These are phyloP conservation scores for Etheostoma cragini DNA, from an alignment of 2,113 vertebrate species.

Conservation along the genomic window DNA sequence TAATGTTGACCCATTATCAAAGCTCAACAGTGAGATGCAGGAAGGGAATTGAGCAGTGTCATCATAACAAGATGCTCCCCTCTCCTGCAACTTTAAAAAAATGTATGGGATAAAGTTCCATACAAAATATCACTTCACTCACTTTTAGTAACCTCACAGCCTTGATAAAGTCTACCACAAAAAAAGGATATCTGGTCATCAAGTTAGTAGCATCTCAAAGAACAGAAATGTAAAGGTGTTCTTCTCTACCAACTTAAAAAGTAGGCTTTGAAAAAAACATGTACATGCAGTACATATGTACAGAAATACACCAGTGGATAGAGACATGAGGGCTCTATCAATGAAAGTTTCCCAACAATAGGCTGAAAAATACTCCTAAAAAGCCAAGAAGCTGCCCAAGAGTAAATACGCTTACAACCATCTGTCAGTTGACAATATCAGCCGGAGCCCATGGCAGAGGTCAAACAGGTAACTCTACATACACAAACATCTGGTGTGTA, in stretches of 20 bases:
- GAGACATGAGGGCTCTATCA: background rate
- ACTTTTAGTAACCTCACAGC: background rate
- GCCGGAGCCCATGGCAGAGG: constrained; percentile 57
- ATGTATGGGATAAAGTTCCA: background rate
- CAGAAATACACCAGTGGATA: background rate
- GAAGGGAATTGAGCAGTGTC: background rate
- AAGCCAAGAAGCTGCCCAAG: constrained; percentile 29
- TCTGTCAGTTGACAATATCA: constrained; percentile 70
- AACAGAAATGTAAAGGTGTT: background rate
- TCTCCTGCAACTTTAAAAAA: background rate
- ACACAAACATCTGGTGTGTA: constrained; percentile 52
- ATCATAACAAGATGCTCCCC: background rate
- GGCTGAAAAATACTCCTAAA: constrained; percentile 34
- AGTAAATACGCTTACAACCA: constrained; percentile 69
- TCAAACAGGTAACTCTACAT: constrained; percentile 68
- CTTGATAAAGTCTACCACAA: background rate
- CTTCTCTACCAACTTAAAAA: background rate
- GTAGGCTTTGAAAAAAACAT: background rate
- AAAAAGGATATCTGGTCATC: constrained; percentile 1
- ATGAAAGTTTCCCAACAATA: constrained; percentile 16
- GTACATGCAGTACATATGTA: background rate
- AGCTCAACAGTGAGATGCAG: background rate
- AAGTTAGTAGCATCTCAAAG: background rate
- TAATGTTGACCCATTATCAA: background rate
- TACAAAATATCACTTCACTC: constrained; percentile 1